Evolutionary conservation across 2,888 invertebrate genomes (phyloP).

Genomic region (Aelia acuminata): DNA sequence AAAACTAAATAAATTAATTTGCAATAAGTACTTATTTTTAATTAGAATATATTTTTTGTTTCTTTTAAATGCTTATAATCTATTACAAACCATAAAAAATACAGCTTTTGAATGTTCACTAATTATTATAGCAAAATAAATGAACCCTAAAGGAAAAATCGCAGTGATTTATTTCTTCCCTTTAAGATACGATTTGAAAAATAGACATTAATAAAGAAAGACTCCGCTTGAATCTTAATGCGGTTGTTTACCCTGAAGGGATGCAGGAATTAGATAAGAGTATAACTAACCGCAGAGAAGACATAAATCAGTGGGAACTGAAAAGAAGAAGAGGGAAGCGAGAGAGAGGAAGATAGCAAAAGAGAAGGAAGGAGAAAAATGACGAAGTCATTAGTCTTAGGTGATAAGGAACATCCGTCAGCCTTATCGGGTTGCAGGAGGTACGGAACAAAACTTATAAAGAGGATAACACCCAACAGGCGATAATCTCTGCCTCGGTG

Average conservation of each 20-base stretch:
- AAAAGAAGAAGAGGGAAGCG: slow-evolving; percentile 26
- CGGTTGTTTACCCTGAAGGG: slow-evolving; percentile 22
- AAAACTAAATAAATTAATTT: no score
- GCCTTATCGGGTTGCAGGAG: background rate
- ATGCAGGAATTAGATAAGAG: slow-evolving; percentile 38
- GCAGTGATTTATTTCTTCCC: background rate
- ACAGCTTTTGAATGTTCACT: no score
- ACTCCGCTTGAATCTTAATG: slow-evolving; percentile 16
- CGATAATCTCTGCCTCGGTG: slow-evolving; percentile 7
- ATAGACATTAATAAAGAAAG: slow-evolving; percentile 18
- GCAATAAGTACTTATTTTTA: no score
- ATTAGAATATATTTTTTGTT: no score
- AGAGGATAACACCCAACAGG: background rate
- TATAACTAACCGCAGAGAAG: slow-evolving; percentile 9
- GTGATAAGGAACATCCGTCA: slow-evolving; percentile 39
- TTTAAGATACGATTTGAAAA: background rate
- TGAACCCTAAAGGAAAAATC: background rate
- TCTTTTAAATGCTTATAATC: no score
- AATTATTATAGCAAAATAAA: background rate
- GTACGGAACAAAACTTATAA: slow-evolving; percentile 1
- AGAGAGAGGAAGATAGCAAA: slow-evolving; percentile 29
- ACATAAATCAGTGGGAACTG: slow-evolving; percentile 41
- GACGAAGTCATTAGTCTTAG: slow-evolving; percentile 54
- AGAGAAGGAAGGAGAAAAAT: slow-evolving; percentile 54
- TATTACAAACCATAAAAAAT: no score